These are phyloP conservation scores for Hemichromis elongatus DNA, from an alignment of 2,113 vertebrate species.

Conservation along the genomic window DNA sequence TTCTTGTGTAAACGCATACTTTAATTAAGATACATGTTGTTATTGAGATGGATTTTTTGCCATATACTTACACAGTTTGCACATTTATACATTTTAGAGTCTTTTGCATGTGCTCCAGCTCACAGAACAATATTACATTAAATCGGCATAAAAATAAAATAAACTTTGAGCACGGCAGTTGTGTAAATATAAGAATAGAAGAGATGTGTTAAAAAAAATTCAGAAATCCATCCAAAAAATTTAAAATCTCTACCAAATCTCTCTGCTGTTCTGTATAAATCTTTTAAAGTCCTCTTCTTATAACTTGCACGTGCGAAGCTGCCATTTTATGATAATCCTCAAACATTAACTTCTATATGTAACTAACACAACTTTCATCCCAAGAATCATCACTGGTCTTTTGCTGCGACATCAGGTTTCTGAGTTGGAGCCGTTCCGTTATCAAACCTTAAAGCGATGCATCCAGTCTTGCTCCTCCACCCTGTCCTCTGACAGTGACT, in stretches of 20 bases:
- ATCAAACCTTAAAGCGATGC: not conserved
- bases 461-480: not conserved
- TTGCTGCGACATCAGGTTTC: not conserved
- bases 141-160: not conserved
- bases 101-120: not conserved
- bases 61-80: not conserved
- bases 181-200: not conserved
- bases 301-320: not conserved
- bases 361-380: not conserved
- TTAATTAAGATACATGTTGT: not conserved
- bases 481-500: slow-evolving; percentile 17
- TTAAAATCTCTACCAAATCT: not conserved
- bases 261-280: not conserved
- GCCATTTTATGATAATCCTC: not conserved
- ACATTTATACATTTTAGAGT: not conserved
- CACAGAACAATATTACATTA: not conserved
- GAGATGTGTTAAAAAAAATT: not conserved
- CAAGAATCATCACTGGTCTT: not conserved
- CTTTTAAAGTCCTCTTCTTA: not conserved
- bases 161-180: not conserved
- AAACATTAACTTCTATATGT: not conserved
- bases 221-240: not conserved
- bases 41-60: not conserved
- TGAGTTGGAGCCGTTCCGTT: not conserved
- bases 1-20: not conserved